Evolutionary conservation across 2,888 invertebrate species (phyloP).

Genomic region (Parnassius apollo): DNA sequence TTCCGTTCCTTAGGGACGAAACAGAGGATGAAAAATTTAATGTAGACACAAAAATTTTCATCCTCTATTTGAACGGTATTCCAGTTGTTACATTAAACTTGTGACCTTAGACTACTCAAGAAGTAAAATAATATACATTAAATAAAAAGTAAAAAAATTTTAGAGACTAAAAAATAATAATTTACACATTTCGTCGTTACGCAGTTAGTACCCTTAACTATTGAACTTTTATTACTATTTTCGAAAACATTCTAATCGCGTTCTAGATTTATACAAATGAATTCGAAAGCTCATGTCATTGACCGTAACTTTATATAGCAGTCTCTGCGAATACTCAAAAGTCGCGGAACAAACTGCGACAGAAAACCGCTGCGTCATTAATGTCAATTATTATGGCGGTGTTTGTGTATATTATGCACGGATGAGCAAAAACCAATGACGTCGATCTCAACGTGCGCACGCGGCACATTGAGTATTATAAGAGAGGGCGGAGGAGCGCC

Average conservation of each 20-base stretch:
- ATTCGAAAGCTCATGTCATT: slow-evolving; percentile 22
- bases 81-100: too few relatives aligned
- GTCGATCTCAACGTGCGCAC: slow-evolving; percentile 51
- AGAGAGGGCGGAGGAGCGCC: slow-evolving; percentile 38
- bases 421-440: slow-evolving; percentile 34
- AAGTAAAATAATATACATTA: too few relatives aligned
- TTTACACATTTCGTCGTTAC: too few relatives aligned
- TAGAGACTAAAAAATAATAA: too few relatives aligned
- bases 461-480: slow-evolving; percentile 51
- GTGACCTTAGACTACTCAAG: too few relatives aligned
- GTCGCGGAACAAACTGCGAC: slow-evolving; percentile 1
- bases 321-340: neutral
- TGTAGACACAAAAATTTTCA: too few relatives aligned
- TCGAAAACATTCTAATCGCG: slow-evolving; percentile 3
- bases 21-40: too few relatives aligned
- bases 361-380: slow-evolving; percentile 18
- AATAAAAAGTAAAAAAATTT: too few relatives aligned
- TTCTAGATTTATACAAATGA: slow-evolving; percentile 5
- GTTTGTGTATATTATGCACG: slow-evolving; percentile 20
- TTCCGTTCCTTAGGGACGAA: too few relatives aligned
- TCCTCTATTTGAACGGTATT: too few relatives aligned
- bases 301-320: slow-evolving; percentile 4
- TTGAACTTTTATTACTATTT: too few relatives aligned
- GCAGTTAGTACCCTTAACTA: too few relatives aligned
- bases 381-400: slow-evolving; percentile 24